A percentile compares a stretch with the other conserved stretches of the same genome.
These are phyloP conservation scores for Caenorhabditis japonica DNA, from an alignment of 2,888 invertebrate genomes.

Conservation along the genomic window DNA sequence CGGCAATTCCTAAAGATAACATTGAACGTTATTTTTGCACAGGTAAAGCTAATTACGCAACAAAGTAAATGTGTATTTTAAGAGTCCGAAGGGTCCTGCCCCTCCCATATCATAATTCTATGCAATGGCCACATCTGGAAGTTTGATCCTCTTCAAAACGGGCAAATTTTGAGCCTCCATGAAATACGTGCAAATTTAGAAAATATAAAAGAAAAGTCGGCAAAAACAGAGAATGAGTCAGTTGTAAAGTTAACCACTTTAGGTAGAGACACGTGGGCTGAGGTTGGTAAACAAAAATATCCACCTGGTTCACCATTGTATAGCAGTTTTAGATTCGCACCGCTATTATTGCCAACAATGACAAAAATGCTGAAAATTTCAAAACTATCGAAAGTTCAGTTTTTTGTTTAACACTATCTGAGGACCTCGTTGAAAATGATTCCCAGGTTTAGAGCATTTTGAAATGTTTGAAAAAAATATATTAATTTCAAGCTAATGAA, in stretches of 20 bases:
- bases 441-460: slow-evolving; percentile 28
- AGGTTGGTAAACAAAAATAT: no score
- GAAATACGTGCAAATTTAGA: slow-evolving; percentile 10
- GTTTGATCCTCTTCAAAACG: slow-evolving; percentile 46
- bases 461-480: background rate
- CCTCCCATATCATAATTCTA: slow-evolving; percentile 80
- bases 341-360: slow-evolving; percentile 18
- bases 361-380: slow-evolving; percentile 15
- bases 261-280: slow-evolving; percentile 45
- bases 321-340: slow-evolving; percentile 34
- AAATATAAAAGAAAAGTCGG: slow-evolving; percentile 15
- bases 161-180: background rate
- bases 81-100: slow-evolving; percentile 73
- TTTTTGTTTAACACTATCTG: slow-evolving; percentile 27
- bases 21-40: slow-evolving; percentile 63
- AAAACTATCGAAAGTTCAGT: slow-evolving; percentile 34
- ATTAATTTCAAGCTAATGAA: slow-evolving; percentile 45
- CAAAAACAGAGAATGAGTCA: slow-evolving; percentile 15
- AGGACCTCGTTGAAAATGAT: slow-evolving; percentile 46
- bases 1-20: slow-evolving; percentile 57
- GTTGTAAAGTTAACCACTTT: slow-evolving; percentile 47
- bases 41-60: slow-evolving; percentile 23
- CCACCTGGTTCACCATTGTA: no score
- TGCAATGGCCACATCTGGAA: slow-evolving; percentile 81
- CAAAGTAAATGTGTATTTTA: background rate